These are phyloP conservation scores for Axea sp. DNA, from an alignment of 2,888 invertebrate genomes.

Conservation along the genomic window DNA sequence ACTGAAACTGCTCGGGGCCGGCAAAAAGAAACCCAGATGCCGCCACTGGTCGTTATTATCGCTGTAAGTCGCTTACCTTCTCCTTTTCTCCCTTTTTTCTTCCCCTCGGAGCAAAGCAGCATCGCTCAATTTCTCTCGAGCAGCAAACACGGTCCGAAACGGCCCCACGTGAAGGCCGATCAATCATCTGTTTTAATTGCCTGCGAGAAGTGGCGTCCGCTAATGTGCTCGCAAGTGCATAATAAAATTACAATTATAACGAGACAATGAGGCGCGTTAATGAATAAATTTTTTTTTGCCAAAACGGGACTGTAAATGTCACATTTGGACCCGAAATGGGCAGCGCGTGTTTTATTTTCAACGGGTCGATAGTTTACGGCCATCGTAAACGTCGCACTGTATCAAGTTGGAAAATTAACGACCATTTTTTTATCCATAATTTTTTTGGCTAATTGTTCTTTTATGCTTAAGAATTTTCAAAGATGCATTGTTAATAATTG, in stretches of 20 bases:
- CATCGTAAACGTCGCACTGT: constrained; percentile 27
- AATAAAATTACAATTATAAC: constrained; percentile 57
- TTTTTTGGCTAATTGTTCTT: constrained; percentile 1
- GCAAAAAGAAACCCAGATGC: constrained; percentile 56
- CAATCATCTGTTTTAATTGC: constrained; percentile 74
- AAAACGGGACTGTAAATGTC: constrained; percentile 29
- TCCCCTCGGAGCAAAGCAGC: neutral
- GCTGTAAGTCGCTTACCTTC: constrained; percentile 49
- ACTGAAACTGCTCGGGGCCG: constrained; percentile 23
- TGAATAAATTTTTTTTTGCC: constrained; percentile 40
- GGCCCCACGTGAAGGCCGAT: constrained; percentile 65
- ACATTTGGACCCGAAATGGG: constrained; percentile 43
- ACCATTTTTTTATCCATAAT: neutral
- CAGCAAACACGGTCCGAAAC: constrained; percentile 60
- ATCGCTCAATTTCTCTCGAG: constrained; percentile 53
- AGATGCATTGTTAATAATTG: neutral
- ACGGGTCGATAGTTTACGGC: constrained; percentile 46
- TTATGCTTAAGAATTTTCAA: neutral
- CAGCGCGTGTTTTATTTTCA: constrained; percentile 37
- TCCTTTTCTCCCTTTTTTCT: constrained; percentile 30
- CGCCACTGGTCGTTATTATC: constrained; percentile 60
- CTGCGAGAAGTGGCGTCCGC: constrained; percentile 71
- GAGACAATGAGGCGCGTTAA: constrained; percentile 42
- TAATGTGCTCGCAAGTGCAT: constrained; percentile 64
- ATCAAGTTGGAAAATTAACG: constrained; percentile 40